Conservation (phyloP, 2,888 invertebrate species). For the Ectropis crepuscularia region DNA sequence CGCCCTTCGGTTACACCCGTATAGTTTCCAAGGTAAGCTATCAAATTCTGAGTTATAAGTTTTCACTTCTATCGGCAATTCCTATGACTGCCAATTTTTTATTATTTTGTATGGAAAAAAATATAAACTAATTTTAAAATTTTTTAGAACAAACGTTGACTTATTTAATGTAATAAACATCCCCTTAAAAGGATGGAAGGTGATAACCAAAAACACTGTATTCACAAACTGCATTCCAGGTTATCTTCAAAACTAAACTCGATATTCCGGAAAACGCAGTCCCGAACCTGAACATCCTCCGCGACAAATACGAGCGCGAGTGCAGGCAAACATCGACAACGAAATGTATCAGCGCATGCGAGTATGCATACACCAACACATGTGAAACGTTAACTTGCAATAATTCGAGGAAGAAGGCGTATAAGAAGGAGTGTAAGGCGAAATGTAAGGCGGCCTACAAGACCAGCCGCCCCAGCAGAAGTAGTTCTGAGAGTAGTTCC, state of each 20-base stretch:
- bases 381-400: slow-evolving; percentile 49
- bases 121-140: no score
- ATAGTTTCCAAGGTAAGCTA: no score
- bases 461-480: neutral
- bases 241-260: neutral
- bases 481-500: slow-evolving; percentile 12
- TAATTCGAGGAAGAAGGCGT: slow-evolving; percentile 36
- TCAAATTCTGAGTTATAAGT: no score
- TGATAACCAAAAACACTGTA: neutral
- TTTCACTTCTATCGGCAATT: no score
- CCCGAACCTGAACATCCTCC: slow-evolving; percentile 46
- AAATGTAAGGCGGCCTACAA: slow-evolving; percentile 49
- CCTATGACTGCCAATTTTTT: no score
- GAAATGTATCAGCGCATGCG: slow-evolving; percentile 56
- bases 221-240: neutral
- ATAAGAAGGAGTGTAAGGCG: slow-evolving; percentile 48
- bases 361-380: slow-evolving; percentile 39
- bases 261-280: neutral
- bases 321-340: slow-evolving; percentile 48
- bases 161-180: no score
- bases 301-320: slow-evolving; percentile 54
- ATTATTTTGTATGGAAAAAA: no score
- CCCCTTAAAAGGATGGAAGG: no score
- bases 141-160: no score
- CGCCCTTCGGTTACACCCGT: no score